Conservation (phyloP, 2,888 invertebrate species). For the Anagyrus pseudococci region DNA sequence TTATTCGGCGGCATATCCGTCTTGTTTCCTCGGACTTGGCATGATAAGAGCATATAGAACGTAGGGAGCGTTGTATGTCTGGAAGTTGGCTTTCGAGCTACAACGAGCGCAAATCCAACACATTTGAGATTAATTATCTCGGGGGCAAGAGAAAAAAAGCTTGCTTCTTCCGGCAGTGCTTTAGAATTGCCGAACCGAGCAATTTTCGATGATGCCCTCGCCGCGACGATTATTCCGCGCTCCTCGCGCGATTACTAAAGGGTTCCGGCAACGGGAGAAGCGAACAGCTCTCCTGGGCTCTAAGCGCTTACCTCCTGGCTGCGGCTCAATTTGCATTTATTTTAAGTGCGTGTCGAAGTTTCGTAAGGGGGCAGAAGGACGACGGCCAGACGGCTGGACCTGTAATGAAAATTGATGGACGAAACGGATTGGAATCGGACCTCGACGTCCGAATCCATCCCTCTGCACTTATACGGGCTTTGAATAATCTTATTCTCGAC, state of each 20-base stretch:
- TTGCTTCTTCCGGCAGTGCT: too few species aligned
- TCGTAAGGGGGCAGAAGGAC: conserved; percentile 1
- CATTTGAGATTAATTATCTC: too few species aligned
- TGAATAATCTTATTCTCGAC: neutral
- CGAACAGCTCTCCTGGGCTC: neutral
- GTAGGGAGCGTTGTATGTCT: too few species aligned
- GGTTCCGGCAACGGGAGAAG: conserved; percentile 6
- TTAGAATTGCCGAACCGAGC: neutral
- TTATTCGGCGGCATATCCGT: too few species aligned
- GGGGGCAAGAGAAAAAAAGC: too few species aligned
- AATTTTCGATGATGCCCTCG: neutral
- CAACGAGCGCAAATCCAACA: too few species aligned
- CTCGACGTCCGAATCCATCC: neutral
- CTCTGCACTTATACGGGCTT: too few species aligned
- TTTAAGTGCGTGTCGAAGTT: conserved; percentile 33
- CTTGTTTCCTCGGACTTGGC: too few species aligned
- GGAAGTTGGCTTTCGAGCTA: too few species aligned
- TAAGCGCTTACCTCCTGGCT: conserved; percentile 12
- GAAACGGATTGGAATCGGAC: neutral
- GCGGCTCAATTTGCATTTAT: conserved; percentile 31
- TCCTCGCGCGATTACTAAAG: conserved; percentile 10
- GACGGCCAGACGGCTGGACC: neutral
- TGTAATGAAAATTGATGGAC: conserved; percentile 29
- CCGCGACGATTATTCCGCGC: conserved; percentile 18
- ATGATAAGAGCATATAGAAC: too few species aligned